Conservation (phyloP, 1,140 invertebrate species). For the Eueides isabella region DNA sequence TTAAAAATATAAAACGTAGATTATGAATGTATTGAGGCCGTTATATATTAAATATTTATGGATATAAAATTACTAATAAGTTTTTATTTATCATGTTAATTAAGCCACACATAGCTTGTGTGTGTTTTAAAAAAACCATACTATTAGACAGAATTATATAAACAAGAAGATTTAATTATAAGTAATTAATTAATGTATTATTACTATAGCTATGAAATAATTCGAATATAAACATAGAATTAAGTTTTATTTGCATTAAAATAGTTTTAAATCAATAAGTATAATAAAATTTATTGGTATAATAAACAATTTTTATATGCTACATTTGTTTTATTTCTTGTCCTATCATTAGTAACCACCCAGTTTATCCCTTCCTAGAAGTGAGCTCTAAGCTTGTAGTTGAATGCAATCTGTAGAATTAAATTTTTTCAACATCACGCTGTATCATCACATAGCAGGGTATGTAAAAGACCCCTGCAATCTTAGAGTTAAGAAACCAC, state of each 20-base stretch:
- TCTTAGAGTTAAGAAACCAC: too few species aligned
- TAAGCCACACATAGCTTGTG: neutral
- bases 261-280: neutral
- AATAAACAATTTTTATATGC: conserved; percentile 4
- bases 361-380: too few species aligned
- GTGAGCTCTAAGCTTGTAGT: too few species aligned
- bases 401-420: too few species aligned
- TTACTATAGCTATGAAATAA: too few species aligned
- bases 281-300: neutral
- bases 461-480: too few species aligned
- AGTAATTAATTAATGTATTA: neutral
- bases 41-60: neutral
- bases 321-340: neutral
- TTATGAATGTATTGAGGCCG: neutral
- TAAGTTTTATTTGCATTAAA: neutral
- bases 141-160: neutral
- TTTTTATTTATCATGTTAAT: neutral
- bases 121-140: neutral
- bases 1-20: neutral
- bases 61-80: neutral
- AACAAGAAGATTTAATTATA: neutral
- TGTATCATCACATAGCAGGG: too few species aligned
- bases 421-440: too few species aligned
- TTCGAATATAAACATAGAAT: neutral
- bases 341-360: neutral